phyloP scores from a whole-genome alignment of 2,113 vertebrate species.

The Xiphophorus maculatus region DNA sequence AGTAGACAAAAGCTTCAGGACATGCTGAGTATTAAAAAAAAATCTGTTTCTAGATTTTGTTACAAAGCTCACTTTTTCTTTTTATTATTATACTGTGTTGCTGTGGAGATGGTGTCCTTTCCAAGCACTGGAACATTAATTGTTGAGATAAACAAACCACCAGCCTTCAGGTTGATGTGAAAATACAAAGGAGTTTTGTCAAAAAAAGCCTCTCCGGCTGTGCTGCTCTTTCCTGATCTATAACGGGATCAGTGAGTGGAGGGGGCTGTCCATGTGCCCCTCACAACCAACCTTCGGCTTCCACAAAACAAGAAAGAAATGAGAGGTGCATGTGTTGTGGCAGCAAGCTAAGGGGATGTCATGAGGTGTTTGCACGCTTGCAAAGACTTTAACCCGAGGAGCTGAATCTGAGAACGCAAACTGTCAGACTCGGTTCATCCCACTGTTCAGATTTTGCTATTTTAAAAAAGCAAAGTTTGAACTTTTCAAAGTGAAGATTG shows the following conservation, averaged over 20 bases:
- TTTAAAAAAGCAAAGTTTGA: neutral
- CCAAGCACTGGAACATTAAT: slow-evolving; percentile 12
- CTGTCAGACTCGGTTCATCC: neutral
- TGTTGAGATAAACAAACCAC: slow-evolving; percentile 48
- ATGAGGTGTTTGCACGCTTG: slow-evolving; percentile 1
- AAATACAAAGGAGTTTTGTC: slow-evolving; percentile 50
- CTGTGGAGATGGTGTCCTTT: neutral
- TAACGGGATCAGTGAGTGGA: slow-evolving; percentile 9
- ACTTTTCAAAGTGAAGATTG: neutral
- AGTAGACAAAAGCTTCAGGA: too few species aligned
- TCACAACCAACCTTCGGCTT: slow-evolving; percentile 1
- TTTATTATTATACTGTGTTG: neutral
- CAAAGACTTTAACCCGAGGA: too few species aligned
- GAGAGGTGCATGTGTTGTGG: neutral
- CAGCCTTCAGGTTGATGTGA: slow-evolving; percentile 33
- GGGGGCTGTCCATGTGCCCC: slow-evolving; percentile 4
- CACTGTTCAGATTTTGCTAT: neutral
- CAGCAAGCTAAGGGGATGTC: neutral
- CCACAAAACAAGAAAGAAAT: neutral
- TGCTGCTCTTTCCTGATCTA: slow-evolving; percentile 13
- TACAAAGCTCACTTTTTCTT: slow-evolving; percentile 24
- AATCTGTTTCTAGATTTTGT: slow-evolving; percentile 9
- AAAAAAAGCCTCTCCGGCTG: neutral
- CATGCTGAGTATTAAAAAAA: too few species aligned
- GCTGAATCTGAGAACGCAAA: neutral